Conservation (phyloP, 2,888 invertebrate species). For the Drosophila subquinaria region DNA sequence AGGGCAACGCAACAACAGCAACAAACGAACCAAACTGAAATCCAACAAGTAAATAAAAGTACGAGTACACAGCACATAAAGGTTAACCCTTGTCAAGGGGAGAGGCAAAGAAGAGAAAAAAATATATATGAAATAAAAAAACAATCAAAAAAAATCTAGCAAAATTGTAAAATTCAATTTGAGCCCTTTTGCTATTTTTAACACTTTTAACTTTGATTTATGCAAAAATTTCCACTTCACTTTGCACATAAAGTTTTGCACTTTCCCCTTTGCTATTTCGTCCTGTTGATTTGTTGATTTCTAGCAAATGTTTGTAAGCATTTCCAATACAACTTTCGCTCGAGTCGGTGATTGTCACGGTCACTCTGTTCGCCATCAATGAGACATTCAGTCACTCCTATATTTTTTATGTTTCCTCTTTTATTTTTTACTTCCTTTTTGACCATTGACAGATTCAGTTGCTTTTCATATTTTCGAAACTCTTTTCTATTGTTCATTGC, state of each 20-base stretch:
- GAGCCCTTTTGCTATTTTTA: conserved; percentile 72
- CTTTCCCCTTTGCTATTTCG: conserved; percentile 4
- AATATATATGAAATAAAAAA: conserved; percentile 25
- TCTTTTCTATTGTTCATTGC: conserved; percentile 21
- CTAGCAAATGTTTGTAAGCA: conserved; percentile 73
- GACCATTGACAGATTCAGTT: conserved; percentile 37
- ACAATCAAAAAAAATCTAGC: conserved; percentile 13
- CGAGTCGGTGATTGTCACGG: conserved; percentile 48
- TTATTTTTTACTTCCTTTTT: conserved; percentile 38
- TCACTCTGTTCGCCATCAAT: conserved; percentile 39
- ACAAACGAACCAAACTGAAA: conserved; percentile 38
- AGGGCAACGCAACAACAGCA: conserved; percentile 45
- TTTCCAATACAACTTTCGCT: conserved; percentile 52
- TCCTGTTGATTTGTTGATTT: conserved; percentile 75
- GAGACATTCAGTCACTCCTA: conserved; percentile 53
- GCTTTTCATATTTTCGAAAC: conserved; percentile 55
- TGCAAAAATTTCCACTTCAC: conserved; percentile 78
- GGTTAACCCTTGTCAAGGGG: conserved; percentile 49
- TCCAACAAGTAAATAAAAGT: conserved; percentile 72
- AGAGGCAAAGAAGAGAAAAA: conserved; percentile 12
- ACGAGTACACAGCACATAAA: conserved; percentile 46
- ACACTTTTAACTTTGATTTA: conserved; percentile 81
- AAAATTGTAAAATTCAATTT: conserved; percentile 73
- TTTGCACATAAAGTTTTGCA: conserved; percentile 55
- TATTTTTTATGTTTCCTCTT: conserved; percentile 15